These are phyloP conservation scores for Atractosteus spatula DNA, from an alignment of 2,113 vertebrate genomes.

Conservation along the genomic window DNA sequence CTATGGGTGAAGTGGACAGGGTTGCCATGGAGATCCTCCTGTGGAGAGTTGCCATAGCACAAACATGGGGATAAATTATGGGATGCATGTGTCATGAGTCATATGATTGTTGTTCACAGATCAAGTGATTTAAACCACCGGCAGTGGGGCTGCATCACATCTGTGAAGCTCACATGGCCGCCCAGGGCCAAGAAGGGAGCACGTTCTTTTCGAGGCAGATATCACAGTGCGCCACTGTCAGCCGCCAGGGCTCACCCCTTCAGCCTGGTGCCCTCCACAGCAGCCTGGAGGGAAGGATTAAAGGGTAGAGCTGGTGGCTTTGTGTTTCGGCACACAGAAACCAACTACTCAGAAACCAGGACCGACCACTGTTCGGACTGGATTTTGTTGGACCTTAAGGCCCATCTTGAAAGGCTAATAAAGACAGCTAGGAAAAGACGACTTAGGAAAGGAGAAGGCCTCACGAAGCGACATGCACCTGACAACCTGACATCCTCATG, in stretches of 20 bases:
- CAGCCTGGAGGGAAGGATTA: neutral
- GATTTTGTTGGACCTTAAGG: no score
- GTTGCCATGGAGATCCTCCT: constrained; percentile 71
- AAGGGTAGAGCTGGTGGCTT: neutral
- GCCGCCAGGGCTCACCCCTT: neutral
- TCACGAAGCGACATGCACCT: no score
- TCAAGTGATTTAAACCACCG: constrained; percentile 58
- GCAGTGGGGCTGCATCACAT: constrained; percentile 26
- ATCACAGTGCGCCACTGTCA: constrained; percentile 15
- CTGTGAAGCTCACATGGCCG: constrained; percentile 34
- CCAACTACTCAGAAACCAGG: no score
- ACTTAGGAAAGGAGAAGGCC: no score
- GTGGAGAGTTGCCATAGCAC: constrained; percentile 59
- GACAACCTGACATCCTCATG: no score
- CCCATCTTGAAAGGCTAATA: no score
- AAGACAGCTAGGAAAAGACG: no score
- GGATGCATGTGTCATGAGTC: constrained; percentile 69
- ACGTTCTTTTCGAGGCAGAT: constrained; percentile 38
- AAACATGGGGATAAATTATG: constrained; percentile 66
- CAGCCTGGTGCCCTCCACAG: neutral
- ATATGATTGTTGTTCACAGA: constrained; percentile 58
- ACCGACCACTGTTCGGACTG: neutral
- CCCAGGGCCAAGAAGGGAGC: constrained; percentile 27
- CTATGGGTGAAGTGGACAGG: constrained; percentile 66
- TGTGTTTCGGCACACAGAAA: no score